phyloP scores from a whole-genome alignment of 2,888 invertebrate genomes.

The Phaonia tiefii region DNA sequence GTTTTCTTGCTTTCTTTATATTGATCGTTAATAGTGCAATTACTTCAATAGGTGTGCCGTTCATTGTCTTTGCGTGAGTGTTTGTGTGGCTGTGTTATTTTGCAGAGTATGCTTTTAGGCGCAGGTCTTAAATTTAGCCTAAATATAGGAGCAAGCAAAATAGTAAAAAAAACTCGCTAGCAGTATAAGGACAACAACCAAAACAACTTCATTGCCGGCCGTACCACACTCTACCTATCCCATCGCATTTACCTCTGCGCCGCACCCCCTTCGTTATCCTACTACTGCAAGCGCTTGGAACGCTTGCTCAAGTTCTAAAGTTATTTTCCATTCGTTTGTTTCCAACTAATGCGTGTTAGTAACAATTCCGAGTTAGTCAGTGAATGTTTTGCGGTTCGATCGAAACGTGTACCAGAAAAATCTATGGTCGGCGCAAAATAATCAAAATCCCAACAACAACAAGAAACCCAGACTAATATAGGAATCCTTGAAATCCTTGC shows the following conservation, averaged over 20 bases:
- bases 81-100: conserved; percentile 3
- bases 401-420: conserved; percentile 18
- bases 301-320: conserved; percentile 43
- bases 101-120: conserved; percentile 64
- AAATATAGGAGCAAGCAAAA: conserved; percentile 50
- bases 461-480: conserved; percentile 3
- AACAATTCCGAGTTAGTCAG: conserved; percentile 59
- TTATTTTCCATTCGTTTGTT: neutral
- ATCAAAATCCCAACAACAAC: neutral
- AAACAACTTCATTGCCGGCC: neutral
- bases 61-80: neutral
- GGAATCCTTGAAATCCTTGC: conserved; percentile 60
- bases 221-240: neutral
- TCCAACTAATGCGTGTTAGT: conserved; percentile 47
- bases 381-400: conserved; percentile 57
- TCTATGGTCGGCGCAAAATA: conserved; percentile 33
- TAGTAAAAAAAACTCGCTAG: conserved; percentile 33
- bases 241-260: neutral
- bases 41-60: conserved; percentile 58
- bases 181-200: conserved; percentile 18
- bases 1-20: conserved; percentile 28
- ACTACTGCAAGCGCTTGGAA: neutral
- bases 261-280: neutral
- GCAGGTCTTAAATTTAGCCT: conserved; percentile 64
- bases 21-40: conserved; percentile 66